A percentile compares a stretch with the other conserved stretches of the same genome.
phyloP scores from a whole-genome alignment of 2,113 vertebrate species.

The Peromyscus maniculatus region DNA sequence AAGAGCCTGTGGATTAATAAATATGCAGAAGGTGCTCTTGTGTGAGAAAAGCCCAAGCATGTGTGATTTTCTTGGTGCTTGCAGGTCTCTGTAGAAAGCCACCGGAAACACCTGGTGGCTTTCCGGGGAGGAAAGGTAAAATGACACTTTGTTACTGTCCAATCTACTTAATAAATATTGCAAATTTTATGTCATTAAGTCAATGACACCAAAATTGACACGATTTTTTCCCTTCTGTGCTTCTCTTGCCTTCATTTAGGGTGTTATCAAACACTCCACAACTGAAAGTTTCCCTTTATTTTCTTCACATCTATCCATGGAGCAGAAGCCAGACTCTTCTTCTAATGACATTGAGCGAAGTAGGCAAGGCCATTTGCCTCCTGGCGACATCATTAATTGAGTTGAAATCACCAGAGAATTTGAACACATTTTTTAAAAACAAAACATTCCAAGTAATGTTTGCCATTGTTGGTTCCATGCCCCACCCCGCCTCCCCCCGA shows the following conservation, averaged over 20 bases:
- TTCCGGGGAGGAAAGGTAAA: background rate
- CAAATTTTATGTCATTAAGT: conserved; percentile 6
- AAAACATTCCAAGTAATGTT: conserved; percentile 60
- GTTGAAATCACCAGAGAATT: conserved; percentile 70
- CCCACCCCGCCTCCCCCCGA: background rate
- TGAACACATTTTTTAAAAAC: conserved; percentile 33
- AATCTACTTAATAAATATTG: background rate
- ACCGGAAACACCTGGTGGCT: background rate
- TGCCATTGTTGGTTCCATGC: background rate
- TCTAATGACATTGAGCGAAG: conserved; percentile 49
- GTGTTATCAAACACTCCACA: background rate
- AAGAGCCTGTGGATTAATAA: background rate
- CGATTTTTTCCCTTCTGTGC: background rate
- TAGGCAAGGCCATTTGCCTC: conserved; percentile 50
- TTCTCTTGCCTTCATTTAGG: background rate
- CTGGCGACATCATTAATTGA: conserved; percentile 71
- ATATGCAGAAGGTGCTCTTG: background rate
- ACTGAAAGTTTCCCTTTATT: conserved; percentile 11
- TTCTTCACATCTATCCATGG: background rate
- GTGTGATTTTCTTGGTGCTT: background rate
- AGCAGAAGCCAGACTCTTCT: conserved; percentile 43
- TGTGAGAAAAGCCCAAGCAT: background rate
- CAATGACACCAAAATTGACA: background rate
- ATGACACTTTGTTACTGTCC: background rate
- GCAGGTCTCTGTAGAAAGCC: background rate